Evolutionary conservation across 2,888 invertebrate species (phyloP), one percentile per base, ranked within the genome.

Genomic region (Hypolimnas misippus): DNA sequence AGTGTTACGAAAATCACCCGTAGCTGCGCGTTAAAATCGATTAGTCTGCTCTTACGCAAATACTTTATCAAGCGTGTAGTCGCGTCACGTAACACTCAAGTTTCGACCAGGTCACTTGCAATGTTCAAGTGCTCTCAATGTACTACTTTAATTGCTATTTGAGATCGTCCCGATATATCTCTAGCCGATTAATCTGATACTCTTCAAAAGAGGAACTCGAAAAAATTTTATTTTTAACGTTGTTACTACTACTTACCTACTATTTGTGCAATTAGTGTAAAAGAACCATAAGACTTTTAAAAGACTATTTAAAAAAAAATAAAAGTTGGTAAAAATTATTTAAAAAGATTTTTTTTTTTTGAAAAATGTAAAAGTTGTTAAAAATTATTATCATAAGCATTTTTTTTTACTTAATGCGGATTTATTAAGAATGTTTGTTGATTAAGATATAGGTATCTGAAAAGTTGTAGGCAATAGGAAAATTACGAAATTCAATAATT

Each of bases 41-140:
- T 90, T 89, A 86, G 82, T 81, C 79, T 79, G 78, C 73, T 81
- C 77, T 90, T 90, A 87, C 88, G 89, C 86, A 89, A 90, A 86
- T 78, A 81, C 68, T 82, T 83, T 83, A 86, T 84, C 83, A 82
- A 84, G 83, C 88, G 84, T 86, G 83, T 81, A 82, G 78, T 75
- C 78, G 73, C 82, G 82, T 87, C 89, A 90, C 89, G 89, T 89
- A 89, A 89, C 73, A 72, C 68, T 77, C 73, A 77, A 76, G 82
- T 84, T 84, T 84, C 76, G 76, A 76, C 61, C 64, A 55, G 73
- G 73, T 76, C 81, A 76, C 82, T 86, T 86, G 86, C 84, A 82
- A 84, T 82, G 85, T 72, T 62, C 53, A 65, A 66, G 59, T 51
- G 65, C 65, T 65, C 71, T 69, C 63, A 63, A 57, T 66, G 57